phyloP scores from a whole-genome alignment of 2,797 vertebrate species.

The Antennarius maculatus region DNA sequence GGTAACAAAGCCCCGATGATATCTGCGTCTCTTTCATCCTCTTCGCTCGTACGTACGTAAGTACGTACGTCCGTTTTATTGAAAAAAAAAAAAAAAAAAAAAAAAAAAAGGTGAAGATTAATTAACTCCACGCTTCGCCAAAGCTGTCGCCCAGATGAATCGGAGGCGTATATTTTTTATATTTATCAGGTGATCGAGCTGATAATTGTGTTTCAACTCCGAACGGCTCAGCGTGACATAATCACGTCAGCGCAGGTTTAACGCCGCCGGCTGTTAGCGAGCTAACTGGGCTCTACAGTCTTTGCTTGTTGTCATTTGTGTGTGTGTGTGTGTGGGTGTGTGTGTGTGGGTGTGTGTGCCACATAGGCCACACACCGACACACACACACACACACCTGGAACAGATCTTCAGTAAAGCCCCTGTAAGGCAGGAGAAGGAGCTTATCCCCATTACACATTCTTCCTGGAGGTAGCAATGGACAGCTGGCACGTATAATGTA shows the following conservation, averaged over 20 bases:
- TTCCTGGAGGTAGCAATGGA: conserved; percentile 68
- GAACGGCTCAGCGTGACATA: conserved; percentile 62
- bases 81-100: too few relatives aligned
- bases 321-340: conserved; percentile 7
- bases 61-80: too few relatives aligned
- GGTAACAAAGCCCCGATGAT: conserved; percentile 42
- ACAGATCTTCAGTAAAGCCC: conserved; percentile 62
- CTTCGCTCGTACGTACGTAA: too few relatives aligned
- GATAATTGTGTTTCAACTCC: conserved; percentile 46
- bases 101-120: too few relatives aligned
- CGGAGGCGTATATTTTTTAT: too few relatives aligned
- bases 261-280: conserved; percentile 51
- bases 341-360: conserved; percentile 10
- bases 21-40: conserved; percentile 15
- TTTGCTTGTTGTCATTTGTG: conserved; percentile 23
- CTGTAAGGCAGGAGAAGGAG: conserved; percentile 66
- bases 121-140: too few relatives aligned
- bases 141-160: too few relatives aligned
- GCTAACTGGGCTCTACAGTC: conserved; percentile 28
- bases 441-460: conserved; percentile 75
- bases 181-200: conserved; percentile 36
- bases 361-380: conserved; percentile 15
- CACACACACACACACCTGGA: conserved; percentile 64
- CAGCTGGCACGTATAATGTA: conserved; percentile 66
- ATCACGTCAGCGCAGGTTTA: conserved; percentile 56